These are phyloP conservation scores for Himalopsyche japonica DNA, from an alignment of 2,888 invertebrate species.

Conservation along the genomic window DNA sequence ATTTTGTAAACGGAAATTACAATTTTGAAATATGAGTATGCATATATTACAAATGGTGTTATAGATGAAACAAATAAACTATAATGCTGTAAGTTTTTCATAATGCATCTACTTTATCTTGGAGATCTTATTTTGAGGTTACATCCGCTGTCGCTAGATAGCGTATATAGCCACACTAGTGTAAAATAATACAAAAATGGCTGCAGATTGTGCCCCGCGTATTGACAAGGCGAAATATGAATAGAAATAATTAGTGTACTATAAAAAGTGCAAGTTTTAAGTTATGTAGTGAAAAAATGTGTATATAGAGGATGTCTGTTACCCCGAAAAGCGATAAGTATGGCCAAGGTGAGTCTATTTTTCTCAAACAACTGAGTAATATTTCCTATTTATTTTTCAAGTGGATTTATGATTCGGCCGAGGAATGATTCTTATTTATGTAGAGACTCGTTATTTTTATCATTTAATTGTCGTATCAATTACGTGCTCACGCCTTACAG, in stretches of 20 bases:
- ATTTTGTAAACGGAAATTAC: too few species aligned
- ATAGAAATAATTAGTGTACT: constrained; percentile 24
- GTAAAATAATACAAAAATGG: constrained; percentile 29
- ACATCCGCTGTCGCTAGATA: not conserved
- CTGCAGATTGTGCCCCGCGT: constrained; percentile 26
- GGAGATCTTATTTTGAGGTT: not conserved
- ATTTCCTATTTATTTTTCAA: constrained; percentile 22
- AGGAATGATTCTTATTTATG: constrained; percentile 12
- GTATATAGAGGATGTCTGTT: constrained; percentile 51
- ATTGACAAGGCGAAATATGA: constrained; percentile 32
- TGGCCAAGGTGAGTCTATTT: constrained; percentile 49
- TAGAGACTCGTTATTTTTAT: constrained; percentile 18
- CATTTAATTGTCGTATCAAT: constrained; percentile 23
- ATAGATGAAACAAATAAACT: too few species aligned
- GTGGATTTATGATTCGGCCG: constrained; percentile 4
- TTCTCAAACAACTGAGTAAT: not conserved
- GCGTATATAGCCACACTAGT: not conserved
- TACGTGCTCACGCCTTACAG: constrained; percentile 8
- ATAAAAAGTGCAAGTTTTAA: constrained; percentile 30
- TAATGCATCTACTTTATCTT: too few species aligned
- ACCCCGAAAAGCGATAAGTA: constrained; percentile 53
- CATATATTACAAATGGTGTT: too few species aligned
- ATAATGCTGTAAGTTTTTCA: too few species aligned
- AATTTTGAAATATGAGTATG: too few species aligned
- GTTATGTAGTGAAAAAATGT: constrained; percentile 44